A percentile compares a stretch with the other conserved stretches of the same genome.
Conservation (phyloP, 2,113 vertebrate species). For the Dasyornis broadbenti region DNA sequence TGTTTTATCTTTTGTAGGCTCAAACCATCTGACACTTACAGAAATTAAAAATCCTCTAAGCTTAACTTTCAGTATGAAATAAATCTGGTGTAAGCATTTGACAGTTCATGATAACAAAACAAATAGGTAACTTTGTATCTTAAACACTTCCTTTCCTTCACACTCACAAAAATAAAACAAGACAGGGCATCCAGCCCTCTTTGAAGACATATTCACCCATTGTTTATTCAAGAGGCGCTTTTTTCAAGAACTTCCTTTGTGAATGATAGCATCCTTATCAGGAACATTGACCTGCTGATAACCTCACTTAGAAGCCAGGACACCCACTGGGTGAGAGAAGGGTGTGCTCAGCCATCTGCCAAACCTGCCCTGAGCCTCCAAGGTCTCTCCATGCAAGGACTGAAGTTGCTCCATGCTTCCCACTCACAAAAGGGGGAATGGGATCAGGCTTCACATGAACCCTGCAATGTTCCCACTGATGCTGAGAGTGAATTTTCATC, state of each 20-base stretch:
- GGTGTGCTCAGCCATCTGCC: background rate
- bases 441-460: background rate
- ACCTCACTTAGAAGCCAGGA: background rate
- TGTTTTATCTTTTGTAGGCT: background rate
- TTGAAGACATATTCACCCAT: background rate
- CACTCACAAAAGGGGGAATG: accelerated
- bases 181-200: background rate
- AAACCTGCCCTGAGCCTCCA: background rate
- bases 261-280: background rate
- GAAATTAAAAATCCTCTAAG: background rate
- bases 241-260: background rate
- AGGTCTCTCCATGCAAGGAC: accelerated
- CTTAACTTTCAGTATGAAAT: background rate
- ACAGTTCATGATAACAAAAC: background rate
- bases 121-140: background rate
- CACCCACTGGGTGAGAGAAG: background rate
- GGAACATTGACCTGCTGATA: background rate
- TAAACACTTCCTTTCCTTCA: background rate
- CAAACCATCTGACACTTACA: background rate
- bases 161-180: background rate
- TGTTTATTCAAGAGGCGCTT: background rate
- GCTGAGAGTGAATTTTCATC: background rate
- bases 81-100: background rate
- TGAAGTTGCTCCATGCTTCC: accelerated
- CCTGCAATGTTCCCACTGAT: background rate